Conservation (phyloP, 2,888 invertebrate genomes). For the Acleris cristana region DNA sequence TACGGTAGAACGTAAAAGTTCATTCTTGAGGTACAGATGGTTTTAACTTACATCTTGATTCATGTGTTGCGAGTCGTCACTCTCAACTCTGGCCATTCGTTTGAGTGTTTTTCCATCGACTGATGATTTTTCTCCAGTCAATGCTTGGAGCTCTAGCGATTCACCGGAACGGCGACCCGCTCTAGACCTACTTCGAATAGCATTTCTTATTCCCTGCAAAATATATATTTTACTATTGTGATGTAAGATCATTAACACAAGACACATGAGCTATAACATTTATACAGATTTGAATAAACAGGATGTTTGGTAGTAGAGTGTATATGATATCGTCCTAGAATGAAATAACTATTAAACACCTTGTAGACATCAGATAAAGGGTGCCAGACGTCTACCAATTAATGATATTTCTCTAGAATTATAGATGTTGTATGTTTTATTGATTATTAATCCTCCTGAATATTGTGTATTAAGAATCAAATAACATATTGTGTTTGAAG, state of each 20-base stretch:
- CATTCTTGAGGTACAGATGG: no score
- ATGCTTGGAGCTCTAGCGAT: slow-evolving; percentile 84
- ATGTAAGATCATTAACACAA: not conserved
- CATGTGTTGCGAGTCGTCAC: slow-evolving; percentile 86
- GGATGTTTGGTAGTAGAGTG: no score
- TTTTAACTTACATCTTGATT: slow-evolving; percentile 58
- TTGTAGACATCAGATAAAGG: no score
- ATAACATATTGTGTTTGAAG: not conserved
- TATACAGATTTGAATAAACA: no score
- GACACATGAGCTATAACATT: no score
- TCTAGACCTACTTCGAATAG: slow-evolving; percentile 82
- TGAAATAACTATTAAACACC: no score
- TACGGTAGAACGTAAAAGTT: no score
- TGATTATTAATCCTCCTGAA: not conserved
- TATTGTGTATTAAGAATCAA: not conserved
- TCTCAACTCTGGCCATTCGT: slow-evolving; percentile 89
- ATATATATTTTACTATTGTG: not conserved
- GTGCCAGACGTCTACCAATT: no score
- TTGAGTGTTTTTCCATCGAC: slow-evolving; percentile 84
- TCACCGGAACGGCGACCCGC: slow-evolving; percentile 84
- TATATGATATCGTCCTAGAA: no score
- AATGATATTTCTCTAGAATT: no score
- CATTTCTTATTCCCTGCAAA: slow-evolving; percentile 83
- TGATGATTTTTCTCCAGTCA: slow-evolving; percentile 69
- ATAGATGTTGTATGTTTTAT: slow-evolving; percentile 18